A percentile compares a stretch with the other conserved stretches of the same genome.
phyloP scores from a whole-genome alignment of 2,113 vertebrate species.

The Nothocercus julius region DNA sequence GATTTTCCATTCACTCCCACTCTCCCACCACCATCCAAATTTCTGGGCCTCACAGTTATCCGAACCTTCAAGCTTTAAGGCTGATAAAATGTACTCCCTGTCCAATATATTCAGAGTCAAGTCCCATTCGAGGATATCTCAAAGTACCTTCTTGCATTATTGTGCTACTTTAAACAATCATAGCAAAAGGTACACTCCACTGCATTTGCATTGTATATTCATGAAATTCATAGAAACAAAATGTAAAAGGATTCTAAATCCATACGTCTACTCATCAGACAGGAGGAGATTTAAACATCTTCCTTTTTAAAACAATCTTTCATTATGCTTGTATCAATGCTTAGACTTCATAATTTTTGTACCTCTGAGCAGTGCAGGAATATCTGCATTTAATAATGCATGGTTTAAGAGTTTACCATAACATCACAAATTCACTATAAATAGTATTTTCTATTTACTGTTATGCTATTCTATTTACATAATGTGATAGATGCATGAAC shows the following conservation, averaged over 20 bases:
- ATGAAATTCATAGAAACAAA: background rate
- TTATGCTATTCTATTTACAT: background rate
- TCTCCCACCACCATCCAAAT: background rate
- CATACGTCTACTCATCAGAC: background rate
- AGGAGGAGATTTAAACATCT: background rate
- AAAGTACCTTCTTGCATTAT: background rate
- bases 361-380: background rate
- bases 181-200: background rate
- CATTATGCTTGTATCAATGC: background rate
- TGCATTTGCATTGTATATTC: background rate
- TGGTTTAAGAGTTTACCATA: fast-evolving
- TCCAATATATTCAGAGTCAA: background rate
- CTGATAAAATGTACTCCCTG: background rate
- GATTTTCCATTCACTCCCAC: background rate
- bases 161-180: background rate
- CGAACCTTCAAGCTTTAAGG: background rate
- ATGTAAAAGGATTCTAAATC: background rate
- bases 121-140: background rate
- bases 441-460: no score
- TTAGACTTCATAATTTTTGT: background rate
- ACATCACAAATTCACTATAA: background rate
- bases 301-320: background rate
- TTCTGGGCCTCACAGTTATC: fast-evolving
- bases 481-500: background rate
- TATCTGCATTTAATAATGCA: background rate